Base-by-base conservation (phyloP, 2,113 vertebrate genomes). In the Grammomys surdaster region DNA sequence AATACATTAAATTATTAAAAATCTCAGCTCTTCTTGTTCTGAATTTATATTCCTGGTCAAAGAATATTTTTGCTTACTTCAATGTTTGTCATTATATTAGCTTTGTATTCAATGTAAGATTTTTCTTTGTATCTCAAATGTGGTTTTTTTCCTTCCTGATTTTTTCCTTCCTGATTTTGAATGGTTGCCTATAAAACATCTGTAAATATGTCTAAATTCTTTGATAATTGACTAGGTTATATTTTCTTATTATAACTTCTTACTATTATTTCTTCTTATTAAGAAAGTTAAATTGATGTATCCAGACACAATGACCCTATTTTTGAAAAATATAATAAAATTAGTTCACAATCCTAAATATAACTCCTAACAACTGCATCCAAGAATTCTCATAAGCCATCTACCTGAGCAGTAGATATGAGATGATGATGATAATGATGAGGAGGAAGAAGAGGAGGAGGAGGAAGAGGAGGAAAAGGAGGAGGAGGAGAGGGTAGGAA, bases 31-130 rank as follows among this genome's bases (percentile, higher is more conserved):
- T 56, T 54, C 36, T 43, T 56, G 9, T n/a, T 73, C 8, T 78
- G 9, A 85, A 16, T 78, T 5, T 13, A 13, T 33, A 88, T 97
- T 89, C 88, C 78, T 90, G 63, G 93, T 88, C 43, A 92, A 75
- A 84, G 19, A 75, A 43, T 65, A 76, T 48, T 67, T 67, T 93
- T 88, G 87, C 48, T 6, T 67, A 36, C 12, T 3, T 91, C 2
- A 73, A 0, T 81, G 16, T 0, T 22, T 86, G 17, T 91, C 19
- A 89, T 58, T 63, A 51, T 63, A 72, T 56, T 91, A 94, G 69
- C 2, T 77, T 75, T 86, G 48, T 67, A 14, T 72, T 95, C 3
- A 85, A 70, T 48, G 43, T 88, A 89, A 12, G 56, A 5, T 40
- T 73, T 88, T 69, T 9, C 26, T 94, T 67, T 96, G 69, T 58